Base-by-base conservation (phyloP, 2,797 vertebrate genomes). In the Myotis myotis region DNA sequence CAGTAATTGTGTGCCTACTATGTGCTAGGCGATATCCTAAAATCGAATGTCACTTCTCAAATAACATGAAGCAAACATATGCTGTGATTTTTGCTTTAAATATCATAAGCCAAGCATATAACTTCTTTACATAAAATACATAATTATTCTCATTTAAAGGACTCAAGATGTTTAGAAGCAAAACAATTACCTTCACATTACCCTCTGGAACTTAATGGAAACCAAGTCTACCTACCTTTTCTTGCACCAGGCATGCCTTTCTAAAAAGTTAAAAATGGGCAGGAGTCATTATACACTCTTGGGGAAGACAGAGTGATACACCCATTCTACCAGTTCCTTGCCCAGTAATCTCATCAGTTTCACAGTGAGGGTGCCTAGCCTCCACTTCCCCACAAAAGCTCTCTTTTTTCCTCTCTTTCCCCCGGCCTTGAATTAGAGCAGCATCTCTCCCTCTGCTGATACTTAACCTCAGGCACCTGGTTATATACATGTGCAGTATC, bases 81-180 rank as follows among this genome's bases (percentile, higher is more conserved):
- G 85, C 93, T 87, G 9, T 60, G 36, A 96, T 93, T 86, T 95
- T 96, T 95, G 82, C 92, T 95, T 96, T 96, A 96, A 97, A 93
- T 95, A 97, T 81, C 93, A 90, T 78, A 92, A 93, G 79, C 87
- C 85, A 96, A 81, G 92, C 85, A 80, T 83, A 44, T 92, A 95
- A 83, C 78, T 95, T 83, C 84, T 97, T 91, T 81, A 94, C 70
- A 94, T 96, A 96, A 95, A 96, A 79, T 95, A 86, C 76, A 95
- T 91, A 89, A 91, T 96, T 93, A 94, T 88, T 95, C 89, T 89
- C 70, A 89, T 91, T 97, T 96, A 71, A 93, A 91, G 68, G 71
- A 85, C 93, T 96, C 93, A 94, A 86, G 87, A 72, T 95, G 36
- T 93, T 93, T 49, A n/a, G 36, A 95, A 47, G 95, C 49, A 83